These are phyloP conservation scores for Bradynema listronoti DNA, from an alignment of 1,140 invertebrate genomes.

Conservation along the genomic window DNA sequence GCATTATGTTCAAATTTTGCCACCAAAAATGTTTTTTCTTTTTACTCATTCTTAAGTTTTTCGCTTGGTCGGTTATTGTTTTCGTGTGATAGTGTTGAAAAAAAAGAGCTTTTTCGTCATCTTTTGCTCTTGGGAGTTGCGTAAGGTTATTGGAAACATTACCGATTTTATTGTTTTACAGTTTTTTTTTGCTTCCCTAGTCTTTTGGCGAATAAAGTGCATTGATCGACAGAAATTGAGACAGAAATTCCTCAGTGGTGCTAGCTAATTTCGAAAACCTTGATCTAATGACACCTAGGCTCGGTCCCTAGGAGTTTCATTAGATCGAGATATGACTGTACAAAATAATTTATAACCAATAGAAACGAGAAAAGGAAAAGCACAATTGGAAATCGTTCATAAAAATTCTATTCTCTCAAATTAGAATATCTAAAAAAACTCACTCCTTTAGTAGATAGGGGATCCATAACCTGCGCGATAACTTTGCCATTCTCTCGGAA, in stretches of 20 bases:
- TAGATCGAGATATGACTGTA: neutral
- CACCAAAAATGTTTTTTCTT: too few species aligned
- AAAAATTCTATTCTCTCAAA: neutral
- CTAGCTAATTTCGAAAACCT: neutral
- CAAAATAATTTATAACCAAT: constrained; percentile 16
- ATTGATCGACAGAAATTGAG: too few species aligned
- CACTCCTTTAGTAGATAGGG: constrained; percentile 45
- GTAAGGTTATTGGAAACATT: too few species aligned
- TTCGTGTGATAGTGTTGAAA: too few species aligned
- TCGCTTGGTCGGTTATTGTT: too few species aligned
- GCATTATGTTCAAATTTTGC: too few species aligned
- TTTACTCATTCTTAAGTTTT: too few species aligned
- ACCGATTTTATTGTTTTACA: too few species aligned
- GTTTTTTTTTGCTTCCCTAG: too few species aligned
- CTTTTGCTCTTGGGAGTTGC: too few species aligned
- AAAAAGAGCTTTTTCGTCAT: too few species aligned
- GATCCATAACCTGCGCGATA: constrained; percentile 45
- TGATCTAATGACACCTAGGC: neutral
- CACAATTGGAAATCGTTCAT: neutral
- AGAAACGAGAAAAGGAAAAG: neutral
- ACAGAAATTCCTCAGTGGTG: neutral
- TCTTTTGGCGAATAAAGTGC: too few species aligned
- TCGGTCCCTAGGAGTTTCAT: neutral
- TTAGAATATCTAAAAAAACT: constrained; percentile 9
- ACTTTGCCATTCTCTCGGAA: constrained; percentile 44